These are phyloP conservation scores for Hybognathus amarus DNA, from an alignment of 2,797 vertebrate genomes.

Conservation along the genomic window DNA sequence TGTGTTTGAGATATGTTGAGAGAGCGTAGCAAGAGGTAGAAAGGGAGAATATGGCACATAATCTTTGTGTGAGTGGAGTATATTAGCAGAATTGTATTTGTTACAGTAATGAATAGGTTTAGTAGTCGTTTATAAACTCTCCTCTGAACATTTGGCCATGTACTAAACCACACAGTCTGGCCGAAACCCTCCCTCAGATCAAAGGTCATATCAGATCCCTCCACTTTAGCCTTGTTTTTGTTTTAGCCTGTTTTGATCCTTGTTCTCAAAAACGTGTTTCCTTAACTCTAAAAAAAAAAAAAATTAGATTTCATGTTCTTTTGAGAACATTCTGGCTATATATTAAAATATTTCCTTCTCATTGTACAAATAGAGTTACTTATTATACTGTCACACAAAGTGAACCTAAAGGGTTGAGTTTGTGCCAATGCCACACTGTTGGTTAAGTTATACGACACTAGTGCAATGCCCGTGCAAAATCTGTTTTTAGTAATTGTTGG, in stretches of 20 bases:
- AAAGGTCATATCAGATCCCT: constrained; percentile 75
- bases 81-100: constrained; percentile 3
- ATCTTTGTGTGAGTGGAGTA: not conserved
- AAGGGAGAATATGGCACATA: constrained; percentile 10
- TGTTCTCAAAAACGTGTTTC: constrained; percentile 64
- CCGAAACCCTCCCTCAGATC: constrained; percentile 64
- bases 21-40: not conserved
- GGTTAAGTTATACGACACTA: constrained; percentile 52
- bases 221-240: constrained; percentile 71
- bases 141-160: constrained; percentile 67
- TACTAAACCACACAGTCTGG: constrained; percentile 67
- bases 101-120: constrained; percentile 1
- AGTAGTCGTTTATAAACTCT: constrained; percentile 9
- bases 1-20: constrained; percentile 42
- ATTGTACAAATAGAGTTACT: constrained; percentile 59
- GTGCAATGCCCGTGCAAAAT: too few species aligned
- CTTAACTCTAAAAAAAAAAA: constrained; percentile 63
- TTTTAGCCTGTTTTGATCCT: constrained; percentile 72
- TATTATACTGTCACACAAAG: constrained; percentile 60
- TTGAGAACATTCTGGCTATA: constrained; percentile 65
- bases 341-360: constrained; percentile 62
- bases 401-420: constrained; percentile 46
- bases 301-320: too few species aligned
- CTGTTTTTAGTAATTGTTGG: too few species aligned
- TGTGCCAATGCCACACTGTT: constrained; percentile 59